Evolutionary conservation across 2,888 invertebrate species (phyloP).

Genomic region (Ormyrus nitidulus): DNA sequence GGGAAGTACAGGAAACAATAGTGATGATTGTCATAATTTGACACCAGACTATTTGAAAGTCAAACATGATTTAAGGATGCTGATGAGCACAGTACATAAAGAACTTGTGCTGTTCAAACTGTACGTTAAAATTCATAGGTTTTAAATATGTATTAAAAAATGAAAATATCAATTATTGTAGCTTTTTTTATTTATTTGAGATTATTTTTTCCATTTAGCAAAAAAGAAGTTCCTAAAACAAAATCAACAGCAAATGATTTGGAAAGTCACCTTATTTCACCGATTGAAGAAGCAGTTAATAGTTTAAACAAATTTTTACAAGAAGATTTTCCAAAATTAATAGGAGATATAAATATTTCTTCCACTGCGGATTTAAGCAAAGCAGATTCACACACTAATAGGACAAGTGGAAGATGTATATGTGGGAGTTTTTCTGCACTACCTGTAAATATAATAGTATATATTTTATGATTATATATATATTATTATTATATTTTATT

Average conservation of each 20-base stretch:
- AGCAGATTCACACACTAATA: constrained; percentile 53
- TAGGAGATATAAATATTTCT: constrained; percentile 69
- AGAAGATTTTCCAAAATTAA: constrained; percentile 72
- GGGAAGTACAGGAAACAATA: constrained; percentile 60
- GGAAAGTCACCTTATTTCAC: constrained; percentile 71
- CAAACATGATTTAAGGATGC: constrained; percentile 66
- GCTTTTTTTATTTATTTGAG: neutral
- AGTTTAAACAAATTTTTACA: constrained; percentile 73
- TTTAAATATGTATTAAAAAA: neutral
- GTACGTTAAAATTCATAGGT: neutral
- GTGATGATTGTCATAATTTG: constrained; percentile 68
- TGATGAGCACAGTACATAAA: constrained; percentile 68
- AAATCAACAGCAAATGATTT: constrained; percentile 68
- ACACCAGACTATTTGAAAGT: constrained; percentile 69
- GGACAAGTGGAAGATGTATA: constrained; percentile 58
- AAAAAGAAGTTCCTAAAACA: constrained; percentile 67
- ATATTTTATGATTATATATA: neutral
- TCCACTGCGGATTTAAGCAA: constrained; percentile 58
- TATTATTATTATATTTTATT: constrained; percentile 60
- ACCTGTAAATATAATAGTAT: constrained; percentile 65
- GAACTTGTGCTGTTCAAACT: constrained; percentile 68
- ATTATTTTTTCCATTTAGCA: constrained; percentile 6
- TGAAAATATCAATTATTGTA: neutral
- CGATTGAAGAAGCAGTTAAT: constrained; percentile 72
- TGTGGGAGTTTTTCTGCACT: constrained; percentile 70